Evolutionary conservation across 2,113 vertebrate genomes (phyloP).

Genomic region (Apeltes quadracus): DNA sequence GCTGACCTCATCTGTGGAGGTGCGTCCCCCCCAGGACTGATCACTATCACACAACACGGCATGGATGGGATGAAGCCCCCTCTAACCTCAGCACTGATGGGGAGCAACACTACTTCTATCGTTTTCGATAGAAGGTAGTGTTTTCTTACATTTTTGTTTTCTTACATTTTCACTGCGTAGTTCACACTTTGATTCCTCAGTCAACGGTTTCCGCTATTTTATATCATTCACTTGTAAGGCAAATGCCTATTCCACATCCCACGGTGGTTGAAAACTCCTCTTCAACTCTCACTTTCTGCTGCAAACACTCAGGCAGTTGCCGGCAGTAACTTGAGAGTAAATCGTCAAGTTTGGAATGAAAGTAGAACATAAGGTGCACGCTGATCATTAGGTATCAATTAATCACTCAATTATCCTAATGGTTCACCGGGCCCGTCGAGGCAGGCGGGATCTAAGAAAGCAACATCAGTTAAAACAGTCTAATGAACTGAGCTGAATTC

Average conservation of each 20-base stretch:
- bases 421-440: slow-evolving; percentile 50
- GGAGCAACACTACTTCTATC: slow-evolving; percentile 8
- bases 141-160: neutral
- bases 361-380: slow-evolving; percentile 76
- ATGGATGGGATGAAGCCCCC: slow-evolving; percentile 66
- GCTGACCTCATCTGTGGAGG: slow-evolving; percentile 72
- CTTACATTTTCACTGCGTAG: neutral
- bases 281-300: slow-evolving; percentile 16
- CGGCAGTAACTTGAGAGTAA: slow-evolving; percentile 63
- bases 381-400: slow-evolving; percentile 80
- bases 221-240: neutral
- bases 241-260: neutral
- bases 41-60: slow-evolving; percentile 71
- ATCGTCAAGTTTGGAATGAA: slow-evolving; percentile 71
- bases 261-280: slow-evolving; percentile 13
- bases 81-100: slow-evolving; percentile 56
- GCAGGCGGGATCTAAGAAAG: slow-evolving; percentile 75
- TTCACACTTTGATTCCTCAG: neutral
- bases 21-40: slow-evolving; percentile 73
- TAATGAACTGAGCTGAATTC: slow-evolving; percentile 81
- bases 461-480: slow-evolving; percentile 80
- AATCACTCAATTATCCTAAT: slow-evolving; percentile 81
- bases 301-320: slow-evolving; percentile 32
- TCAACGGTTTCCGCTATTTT: neutral
- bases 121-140: no score